Evolutionary conservation across 2,888 invertebrate genomes (phyloP).

Genomic region (Aphidius colemani): DNA sequence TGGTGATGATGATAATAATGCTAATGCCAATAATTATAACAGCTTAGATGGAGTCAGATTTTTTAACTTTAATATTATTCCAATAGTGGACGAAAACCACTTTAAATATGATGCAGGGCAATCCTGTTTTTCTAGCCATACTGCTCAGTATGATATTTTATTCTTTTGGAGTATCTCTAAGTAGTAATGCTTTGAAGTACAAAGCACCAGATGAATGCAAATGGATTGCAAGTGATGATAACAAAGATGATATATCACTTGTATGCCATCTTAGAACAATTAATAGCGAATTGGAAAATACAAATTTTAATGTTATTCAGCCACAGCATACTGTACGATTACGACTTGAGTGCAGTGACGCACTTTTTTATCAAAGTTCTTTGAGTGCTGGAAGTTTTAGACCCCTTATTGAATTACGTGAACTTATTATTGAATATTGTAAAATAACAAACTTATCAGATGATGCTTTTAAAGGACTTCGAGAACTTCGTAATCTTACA

Average conservation of each 20-base stretch:
- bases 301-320: constrained; percentile 82
- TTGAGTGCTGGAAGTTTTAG: constrained; percentile 77
- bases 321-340: constrained; percentile 78
- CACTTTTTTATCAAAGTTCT: constrained; percentile 79
- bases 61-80: neutral
- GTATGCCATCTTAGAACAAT: constrained; percentile 77
- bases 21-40: constrained; percentile 7
- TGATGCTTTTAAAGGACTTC: constrained; percentile 80
- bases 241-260: constrained; percentile 71
- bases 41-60: neutral
- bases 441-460: constrained; percentile 81
- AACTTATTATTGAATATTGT: constrained; percentile 80
- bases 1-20: constrained; percentile 36
- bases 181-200: constrained; percentile 71
- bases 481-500: constrained; percentile 77
- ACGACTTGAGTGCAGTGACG: constrained; percentile 79
- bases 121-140: constrained; percentile 66
- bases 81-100: constrained; percentile 32
- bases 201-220: constrained; percentile 83
- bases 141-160: constrained; percentile 68
- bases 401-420: constrained; percentile 75
- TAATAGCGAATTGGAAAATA: constrained; percentile 81
- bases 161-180: constrained; percentile 66
- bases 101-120: constrained; percentile 56
- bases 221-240: constrained; percentile 74